Conservation (phyloP, 2,888 invertebrate species). For the Leptinotarsa peninsularis region DNA sequence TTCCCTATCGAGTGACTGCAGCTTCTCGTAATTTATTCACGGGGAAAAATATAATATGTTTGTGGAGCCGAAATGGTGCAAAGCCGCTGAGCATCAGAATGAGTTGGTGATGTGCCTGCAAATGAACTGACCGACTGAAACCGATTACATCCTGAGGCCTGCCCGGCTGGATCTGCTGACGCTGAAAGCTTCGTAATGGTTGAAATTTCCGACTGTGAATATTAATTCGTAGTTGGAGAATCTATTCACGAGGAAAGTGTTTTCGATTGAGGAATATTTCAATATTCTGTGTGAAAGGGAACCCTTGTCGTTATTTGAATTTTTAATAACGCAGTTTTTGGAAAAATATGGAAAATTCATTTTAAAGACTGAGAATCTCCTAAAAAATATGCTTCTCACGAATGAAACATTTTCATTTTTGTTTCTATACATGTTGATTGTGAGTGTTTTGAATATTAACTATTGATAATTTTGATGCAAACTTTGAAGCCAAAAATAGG, state of each 20-base stretch:
- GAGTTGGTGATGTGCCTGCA: neutral
- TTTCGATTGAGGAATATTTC: too few relatives aligned
- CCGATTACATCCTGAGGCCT: neutral
- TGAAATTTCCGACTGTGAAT: neutral
- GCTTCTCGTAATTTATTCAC: neutral
- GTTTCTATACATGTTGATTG: too few relatives aligned
- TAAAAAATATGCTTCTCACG: too few relatives aligned
- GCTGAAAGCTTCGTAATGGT: slow-evolving; percentile 3
- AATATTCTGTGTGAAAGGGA: too few relatives aligned
- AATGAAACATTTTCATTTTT: too few relatives aligned
- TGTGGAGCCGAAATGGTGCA: neutral
- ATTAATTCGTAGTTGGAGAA: neutral
- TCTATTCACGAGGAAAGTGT: neutral
- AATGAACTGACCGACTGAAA: neutral
- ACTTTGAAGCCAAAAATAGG: too few relatives aligned
- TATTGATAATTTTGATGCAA: too few relatives aligned
- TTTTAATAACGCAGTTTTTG: too few relatives aligned
- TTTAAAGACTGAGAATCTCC: too few relatives aligned
- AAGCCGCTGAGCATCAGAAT: neutral
- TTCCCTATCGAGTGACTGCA: neutral
- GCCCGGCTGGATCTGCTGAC: slow-evolving; percentile 2
- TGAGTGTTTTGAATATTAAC: too few relatives aligned
- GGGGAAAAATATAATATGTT: neutral
- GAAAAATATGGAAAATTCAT: too few relatives aligned
- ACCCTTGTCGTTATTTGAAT: too few relatives aligned